Base-by-base conservation (phyloP, 2,888 invertebrate species). In the Drosophila meridionalis region DNA sequence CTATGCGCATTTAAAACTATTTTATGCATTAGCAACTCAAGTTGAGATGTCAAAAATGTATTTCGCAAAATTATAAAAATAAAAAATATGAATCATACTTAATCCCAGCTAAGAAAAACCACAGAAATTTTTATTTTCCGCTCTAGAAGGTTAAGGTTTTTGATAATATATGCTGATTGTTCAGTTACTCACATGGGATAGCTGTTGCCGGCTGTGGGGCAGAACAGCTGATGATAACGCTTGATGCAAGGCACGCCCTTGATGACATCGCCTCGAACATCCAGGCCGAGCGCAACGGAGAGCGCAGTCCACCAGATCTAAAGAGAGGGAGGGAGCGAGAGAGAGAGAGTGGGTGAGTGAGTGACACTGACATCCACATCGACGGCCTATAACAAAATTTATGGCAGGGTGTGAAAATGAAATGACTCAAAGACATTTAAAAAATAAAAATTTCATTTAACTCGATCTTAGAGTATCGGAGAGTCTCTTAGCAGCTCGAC, bases 281-380 rank as follows among this genome's bases (percentile, higher is more conserved):
- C 97, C 92, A 97, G 94, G 66, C 97, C 97, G 90, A 98, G 94
- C 73, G 97, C 97, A 87, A 98, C 95, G 32, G 97, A 97, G 78
- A 98, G 93, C 43, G 97, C 97, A 68, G 97, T 97, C 98, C 97
- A 98, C 93, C 97, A 94, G 90, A 98, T 97, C 97, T 97, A 94
- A 0, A 36, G 28, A 87, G 28, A 9, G 14, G 42, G 34, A 58
- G n/a, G 45, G 20, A 42, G 11, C 53, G 47, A 20, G 26, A 40
- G 8, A n/a, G 9, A 9, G n/a, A 36, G 28, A 32, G 14, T 7
- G 9, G 32, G 26, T 26, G 36, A 48, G 42, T 14, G 26, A 34
- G 11, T 11, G 8, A 45, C 28, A 40, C 69, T 73, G 79, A 47
- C 56, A 38, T 11, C 11, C 20, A 65, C 28, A 38, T 28, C 38